phyloP scores from a whole-genome alignment of 2,797 vertebrate genomes.

The Acropternis orthonyx region DNA sequence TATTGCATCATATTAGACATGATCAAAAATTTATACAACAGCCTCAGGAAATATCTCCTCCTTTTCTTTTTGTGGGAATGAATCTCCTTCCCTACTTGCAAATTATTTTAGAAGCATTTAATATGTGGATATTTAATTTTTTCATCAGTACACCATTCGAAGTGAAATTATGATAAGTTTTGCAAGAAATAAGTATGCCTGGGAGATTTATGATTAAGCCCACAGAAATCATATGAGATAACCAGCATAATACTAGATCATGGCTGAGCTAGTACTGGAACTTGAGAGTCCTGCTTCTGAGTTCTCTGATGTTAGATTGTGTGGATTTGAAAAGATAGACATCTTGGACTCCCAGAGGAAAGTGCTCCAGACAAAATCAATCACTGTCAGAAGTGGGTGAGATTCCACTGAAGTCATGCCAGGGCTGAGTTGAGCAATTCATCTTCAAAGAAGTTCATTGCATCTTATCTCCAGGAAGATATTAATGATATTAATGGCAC shows the following conservation, averaged over 20 bases:
- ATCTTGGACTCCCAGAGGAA: conserved; percentile 60
- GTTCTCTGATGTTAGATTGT: conserved; percentile 44
- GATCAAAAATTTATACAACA: neutral
- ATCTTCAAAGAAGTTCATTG: conserved; percentile 58
- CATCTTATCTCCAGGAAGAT: conserved; percentile 54
- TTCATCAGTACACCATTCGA: conserved; percentile 6
- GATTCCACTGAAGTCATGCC: conserved; percentile 58
- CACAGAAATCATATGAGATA: conserved; percentile 33
- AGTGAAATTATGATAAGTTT: conserved; percentile 44
- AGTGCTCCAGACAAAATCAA: conserved; percentile 49
- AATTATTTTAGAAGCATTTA: conserved; percentile 54
- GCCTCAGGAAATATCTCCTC: neutral
- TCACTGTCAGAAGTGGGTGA: conserved; percentile 53
- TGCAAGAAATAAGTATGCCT: conserved; percentile 14
- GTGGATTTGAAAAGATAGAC: conserved; percentile 44
- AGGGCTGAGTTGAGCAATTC: conserved; percentile 56
- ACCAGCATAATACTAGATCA: neutral
- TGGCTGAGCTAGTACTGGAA: conserved; percentile 43
- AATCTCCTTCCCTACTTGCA: conserved; percentile 8
- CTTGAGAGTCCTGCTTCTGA: conserved; percentile 53
- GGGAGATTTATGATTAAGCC: conserved; percentile 19
- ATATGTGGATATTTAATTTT: conserved; percentile 46
- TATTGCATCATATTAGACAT: neutral
- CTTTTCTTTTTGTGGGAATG: conserved; percentile 35
- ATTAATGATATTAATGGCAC: conserved; percentile 58